Evolutionary conservation across 2,888 invertebrate genomes (phyloP), one percentile per base, ranked within the genome.

Genomic region (Linyphia triangularis): DNA sequence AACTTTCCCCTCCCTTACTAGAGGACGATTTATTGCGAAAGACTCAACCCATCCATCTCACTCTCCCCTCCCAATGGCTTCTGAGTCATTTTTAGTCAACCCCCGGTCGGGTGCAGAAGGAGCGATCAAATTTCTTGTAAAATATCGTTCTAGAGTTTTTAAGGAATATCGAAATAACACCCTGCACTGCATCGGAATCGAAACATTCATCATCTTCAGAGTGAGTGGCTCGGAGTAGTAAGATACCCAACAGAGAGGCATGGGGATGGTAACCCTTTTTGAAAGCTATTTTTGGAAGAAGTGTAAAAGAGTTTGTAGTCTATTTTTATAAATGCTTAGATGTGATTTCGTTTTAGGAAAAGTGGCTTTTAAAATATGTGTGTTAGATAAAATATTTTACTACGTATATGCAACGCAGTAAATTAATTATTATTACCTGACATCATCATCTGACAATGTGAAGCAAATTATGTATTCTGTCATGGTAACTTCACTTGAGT

Each of bases 1-100:
- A 19, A 26, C 16, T 28, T 16, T 30, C 30, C 22, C 51, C 73
- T 16, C 59, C 22, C 57, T 30, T 33, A 0, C 30, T 1, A 51
- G 51, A 22, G 33, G 70, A 67, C 78, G 85, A 85, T 85, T 85
- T 78, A 85, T 85, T 78, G 85, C 22, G 43, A 40, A 72, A 61
- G 61, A 63, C 28, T 26, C 57, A 22, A 24, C 26, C n/a, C 85
- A 85, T 85, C 85, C 59, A 85, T 85, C 72, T 85, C 63, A 22
- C 1, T 6, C 61, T 19, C 65, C 33, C 83, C 61, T 33, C 30
- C 61, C 75, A 16, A 22, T 24, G 37, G 59, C 28, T 26, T 65
- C 67, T 33, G 67, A 84, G 73, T 63, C 83, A 84, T 84, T 73
- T 84, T 73, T 67, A 72, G 73, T 67, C 72, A 77, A 77, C 77